Conservation (phyloP, 2,888 invertebrate species). For the Tetramorium bicarinatum region DNA sequence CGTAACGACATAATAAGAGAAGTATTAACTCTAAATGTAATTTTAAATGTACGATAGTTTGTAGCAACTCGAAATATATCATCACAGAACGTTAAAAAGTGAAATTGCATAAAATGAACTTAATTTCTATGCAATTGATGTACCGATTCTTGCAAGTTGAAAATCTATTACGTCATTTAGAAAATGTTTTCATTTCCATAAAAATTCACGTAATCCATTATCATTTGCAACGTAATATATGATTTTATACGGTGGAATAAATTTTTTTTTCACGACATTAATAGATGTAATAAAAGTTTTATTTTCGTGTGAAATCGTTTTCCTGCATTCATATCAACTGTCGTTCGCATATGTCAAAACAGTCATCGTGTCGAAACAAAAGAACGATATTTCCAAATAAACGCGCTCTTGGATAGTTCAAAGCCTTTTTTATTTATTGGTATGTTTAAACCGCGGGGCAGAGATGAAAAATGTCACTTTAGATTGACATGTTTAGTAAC, state of each 20-base stretch:
- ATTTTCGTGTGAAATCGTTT: constrained; percentile 41
- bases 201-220: constrained; percentile 34
- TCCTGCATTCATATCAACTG: constrained; percentile 21
- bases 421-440: constrained; percentile 39
- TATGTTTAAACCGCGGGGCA: constrained; percentile 17
- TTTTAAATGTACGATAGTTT: neutral
- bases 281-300: constrained; percentile 32
- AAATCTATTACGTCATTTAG: neutral
- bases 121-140: neutral
- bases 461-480: constrained; percentile 33
- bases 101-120: neutral
- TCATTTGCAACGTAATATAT: constrained; percentile 33
- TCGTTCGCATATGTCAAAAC: constrained; percentile 45
- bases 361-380: constrained; percentile 33
- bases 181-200: constrained; percentile 2
- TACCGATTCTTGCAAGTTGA: neutral
- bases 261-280: constrained; percentile 30
- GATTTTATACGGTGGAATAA: neutral
- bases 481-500: constrained; percentile 33
- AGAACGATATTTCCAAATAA: constrained; percentile 48
- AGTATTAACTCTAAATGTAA: neutral
- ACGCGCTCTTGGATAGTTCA: constrained; percentile 30
- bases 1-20: neutral
- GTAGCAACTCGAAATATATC: neutral
- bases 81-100: neutral